Conservation (phyloP, 1,140 invertebrate species). For the Scaptomyza hsui region DNA sequence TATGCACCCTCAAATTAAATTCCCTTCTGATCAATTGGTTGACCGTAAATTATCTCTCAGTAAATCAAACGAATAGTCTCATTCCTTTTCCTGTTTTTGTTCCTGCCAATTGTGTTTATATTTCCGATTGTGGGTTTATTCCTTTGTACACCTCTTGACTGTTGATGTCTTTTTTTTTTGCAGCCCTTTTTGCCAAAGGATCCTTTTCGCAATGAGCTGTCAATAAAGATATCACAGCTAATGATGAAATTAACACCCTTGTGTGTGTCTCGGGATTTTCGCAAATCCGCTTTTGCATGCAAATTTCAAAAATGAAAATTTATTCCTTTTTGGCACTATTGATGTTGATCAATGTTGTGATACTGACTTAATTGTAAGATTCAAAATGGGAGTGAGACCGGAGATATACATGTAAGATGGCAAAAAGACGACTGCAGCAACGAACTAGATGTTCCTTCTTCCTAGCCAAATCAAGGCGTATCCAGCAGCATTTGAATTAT, state of each 20-base stretch:
- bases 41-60: not conserved
- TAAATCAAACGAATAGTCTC: constrained; percentile 2
- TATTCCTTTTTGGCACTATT: constrained; percentile 45
- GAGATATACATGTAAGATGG: not conserved
- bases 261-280: constrained; percentile 5
- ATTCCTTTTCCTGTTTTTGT: constrained; percentile 5
- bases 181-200: constrained; percentile 6
- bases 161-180: constrained; percentile 26
- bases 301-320: constrained; percentile 55
- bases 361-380: constrained; percentile 42
- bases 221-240: constrained; percentile 57
- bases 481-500: constrained; percentile 63
- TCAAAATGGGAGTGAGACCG: not conserved
- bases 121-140: constrained; percentile 64
- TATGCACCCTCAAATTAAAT: not conserved
- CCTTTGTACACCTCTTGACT: constrained; percentile 63
- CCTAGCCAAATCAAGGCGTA: constrained; percentile 36
- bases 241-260: constrained; percentile 71
- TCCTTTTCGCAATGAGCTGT: constrained; percentile 35
- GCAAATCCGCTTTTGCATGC: constrained; percentile 37
- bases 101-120: constrained; percentile 57
- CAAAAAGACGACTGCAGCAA: not conserved
- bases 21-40: not conserved
- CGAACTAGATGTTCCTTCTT: not conserved
- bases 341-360: constrained; percentile 45